Evolutionary conservation across 2,113 vertebrate genomes (phyloP).

Genomic region (Columba janthina): DNA sequence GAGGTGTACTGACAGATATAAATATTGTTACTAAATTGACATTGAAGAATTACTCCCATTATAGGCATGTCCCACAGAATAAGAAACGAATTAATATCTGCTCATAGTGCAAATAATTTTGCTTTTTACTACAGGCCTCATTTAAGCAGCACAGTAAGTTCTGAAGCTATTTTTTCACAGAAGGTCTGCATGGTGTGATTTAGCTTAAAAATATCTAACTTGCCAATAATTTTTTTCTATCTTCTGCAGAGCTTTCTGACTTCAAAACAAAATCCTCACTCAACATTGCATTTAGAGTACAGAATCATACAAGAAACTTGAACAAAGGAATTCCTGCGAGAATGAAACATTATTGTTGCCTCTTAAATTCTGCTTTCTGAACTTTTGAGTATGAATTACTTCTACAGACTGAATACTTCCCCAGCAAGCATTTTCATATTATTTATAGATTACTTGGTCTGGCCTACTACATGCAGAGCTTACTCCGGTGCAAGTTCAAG

Average conservation of each 20-base stretch:
- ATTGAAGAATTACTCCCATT: background rate
- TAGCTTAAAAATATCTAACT: background rate
- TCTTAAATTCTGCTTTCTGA: conserved; percentile 32
- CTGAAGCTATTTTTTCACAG: conserved; percentile 1
- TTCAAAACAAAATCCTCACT: background rate
- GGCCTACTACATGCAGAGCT: background rate
- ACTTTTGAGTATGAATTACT: conserved; percentile 50
- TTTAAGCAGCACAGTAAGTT: conserved; percentile 1
- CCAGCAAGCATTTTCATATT: conserved; percentile 5
- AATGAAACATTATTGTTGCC: conserved; percentile 12
- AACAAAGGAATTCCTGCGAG: background rate
- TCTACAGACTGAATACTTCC: conserved; percentile 10
- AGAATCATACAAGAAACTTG: background rate
- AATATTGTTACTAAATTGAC: background rate
- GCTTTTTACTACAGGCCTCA: background rate
- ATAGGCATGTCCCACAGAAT: background rate
- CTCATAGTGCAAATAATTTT: background rate
- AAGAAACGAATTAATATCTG: background rate
- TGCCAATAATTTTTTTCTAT: background rate
- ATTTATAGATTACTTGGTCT: conserved; percentile 12
- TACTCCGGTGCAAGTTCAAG: background rate
- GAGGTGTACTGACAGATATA: background rate
- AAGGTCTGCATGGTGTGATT: background rate
- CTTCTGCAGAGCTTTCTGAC: background rate
- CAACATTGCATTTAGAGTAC: background rate